phyloP scores from a whole-genome alignment of 2,113 vertebrate genomes.

The Mus musculus region GRCm39 chr3:99823001-99823500 shows the following conservation, averaged over 20 bases:
- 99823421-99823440: neutral
- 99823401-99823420: neutral
- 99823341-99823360: too few relatives aligned
- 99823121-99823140: neutral
- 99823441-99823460: neutral
- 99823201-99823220: neutral
- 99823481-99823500: neutral
- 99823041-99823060: neutral
- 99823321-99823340: neutral
- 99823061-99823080: neutral
- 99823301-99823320: neutral
- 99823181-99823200: neutral
- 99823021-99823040: neutral
- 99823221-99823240: neutral
- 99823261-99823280: neutral
- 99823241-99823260: neutral
- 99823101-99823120: neutral
- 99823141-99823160: neutral
- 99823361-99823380: neutral
- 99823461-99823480: neutral
- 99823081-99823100: neutral
- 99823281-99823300: neutral
- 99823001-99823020: neutral
- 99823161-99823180: conserved; percentile 10
- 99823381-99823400: neutral